A percentile compares a stretch with the other conserved stretches of the same genome.
Conservation (phyloP, 2,888 invertebrate species). For the Callyntrura sp. region DNA sequence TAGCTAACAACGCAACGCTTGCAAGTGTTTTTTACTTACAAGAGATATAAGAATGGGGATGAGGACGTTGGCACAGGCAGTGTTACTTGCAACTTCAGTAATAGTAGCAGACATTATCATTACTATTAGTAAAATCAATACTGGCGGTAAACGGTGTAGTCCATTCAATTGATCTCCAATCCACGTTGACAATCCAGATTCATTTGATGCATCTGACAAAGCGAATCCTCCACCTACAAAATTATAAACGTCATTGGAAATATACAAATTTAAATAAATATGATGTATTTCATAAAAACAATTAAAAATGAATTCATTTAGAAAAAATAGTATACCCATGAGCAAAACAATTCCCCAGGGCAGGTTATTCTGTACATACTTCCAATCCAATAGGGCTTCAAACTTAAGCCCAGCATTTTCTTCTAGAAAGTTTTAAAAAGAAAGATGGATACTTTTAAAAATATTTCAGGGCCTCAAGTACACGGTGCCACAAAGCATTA, state of each 20-base stretch:
- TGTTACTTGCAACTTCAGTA: slow-evolving; percentile 79
- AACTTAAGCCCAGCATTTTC: slow-evolving; percentile 54
- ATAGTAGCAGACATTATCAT: slow-evolving; percentile 74
- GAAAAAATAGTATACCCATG: slow-evolving; percentile 81
- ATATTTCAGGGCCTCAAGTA: no score
- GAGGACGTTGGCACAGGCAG: slow-evolving; percentile 75
- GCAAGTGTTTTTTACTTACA: slow-evolving; percentile 87
- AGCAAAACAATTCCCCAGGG: slow-evolving; percentile 80
- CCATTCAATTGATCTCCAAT: slow-evolving; percentile 64
- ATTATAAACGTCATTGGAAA: not conserved
- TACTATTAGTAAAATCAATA: slow-evolving; percentile 68
- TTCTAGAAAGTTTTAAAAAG: slow-evolving; percentile 33
- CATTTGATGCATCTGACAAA: slow-evolving; percentile 70
- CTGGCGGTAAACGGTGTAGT: slow-evolving; percentile 48
- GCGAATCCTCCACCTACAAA: slow-evolving; percentile 74
- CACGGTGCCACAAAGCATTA: no score
- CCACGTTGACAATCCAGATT: slow-evolving; percentile 67
- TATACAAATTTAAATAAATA: no score
- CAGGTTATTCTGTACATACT: slow-evolving; percentile 72
- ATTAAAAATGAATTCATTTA: no score
- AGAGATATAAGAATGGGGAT: slow-evolving; percentile 74
- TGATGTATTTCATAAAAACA: slow-evolving; percentile 20
- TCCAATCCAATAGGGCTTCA: slow-evolving; percentile 80
- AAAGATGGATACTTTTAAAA: not conserved
- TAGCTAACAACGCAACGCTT: slow-evolving; percentile 66